phyloP scores from a whole-genome alignment of 2,888 invertebrate genomes.

The Zonitis immaculata region DNA sequence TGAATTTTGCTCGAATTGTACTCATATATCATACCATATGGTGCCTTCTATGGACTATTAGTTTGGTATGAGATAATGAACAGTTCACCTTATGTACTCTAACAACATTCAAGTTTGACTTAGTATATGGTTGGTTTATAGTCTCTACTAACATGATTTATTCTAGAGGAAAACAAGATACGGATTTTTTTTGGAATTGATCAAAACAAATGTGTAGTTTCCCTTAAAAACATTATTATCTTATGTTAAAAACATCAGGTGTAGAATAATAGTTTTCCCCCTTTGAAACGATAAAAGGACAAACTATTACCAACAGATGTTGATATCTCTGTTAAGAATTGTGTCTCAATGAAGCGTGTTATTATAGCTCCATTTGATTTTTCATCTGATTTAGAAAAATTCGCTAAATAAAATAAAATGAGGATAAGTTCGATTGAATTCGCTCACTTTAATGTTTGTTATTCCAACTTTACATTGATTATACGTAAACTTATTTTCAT shows the following conservation, averaged over 20 bases:
- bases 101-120: constrained; percentile 31
- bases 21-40: constrained; percentile 28
- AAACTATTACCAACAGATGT: too few relatives aligned
- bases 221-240: not conserved
- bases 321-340: too few relatives aligned
- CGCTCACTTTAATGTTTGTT: too few relatives aligned
- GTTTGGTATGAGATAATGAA: constrained; percentile 34
- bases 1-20: constrained; percentile 10
- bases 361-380: too few relatives aligned
- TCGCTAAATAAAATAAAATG: too few relatives aligned
- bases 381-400: too few relatives aligned
- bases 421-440: too few relatives aligned
- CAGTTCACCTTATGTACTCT: constrained; percentile 33
- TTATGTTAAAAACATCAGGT: not conserved
- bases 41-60: constrained; percentile 28
- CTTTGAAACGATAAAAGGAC: not conserved
- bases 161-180: not conserved
- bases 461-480: too few relatives aligned
- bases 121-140: constrained; percentile 29
- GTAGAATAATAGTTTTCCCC: not conserved
- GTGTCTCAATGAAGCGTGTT: too few relatives aligned
- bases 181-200: constrained; percentile 3
- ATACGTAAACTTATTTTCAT: too few relatives aligned
- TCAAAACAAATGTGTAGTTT: constrained; percentile 5
- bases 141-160: constrained; percentile 28